Conservation (phyloP, 2,888 invertebrate genomes). For the Phorcus lineatus region DNA sequence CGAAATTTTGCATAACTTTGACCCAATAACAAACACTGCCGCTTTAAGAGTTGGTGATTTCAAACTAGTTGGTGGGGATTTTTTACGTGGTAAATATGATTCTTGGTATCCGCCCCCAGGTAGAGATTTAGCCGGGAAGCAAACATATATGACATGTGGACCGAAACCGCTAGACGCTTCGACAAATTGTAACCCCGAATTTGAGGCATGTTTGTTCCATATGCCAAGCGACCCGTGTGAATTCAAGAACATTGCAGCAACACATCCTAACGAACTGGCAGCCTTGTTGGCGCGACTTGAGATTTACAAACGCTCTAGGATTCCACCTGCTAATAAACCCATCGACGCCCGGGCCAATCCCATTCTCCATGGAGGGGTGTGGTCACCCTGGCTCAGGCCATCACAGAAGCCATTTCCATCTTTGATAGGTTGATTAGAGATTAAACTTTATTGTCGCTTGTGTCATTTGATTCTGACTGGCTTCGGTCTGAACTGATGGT, state of each 20-base stretch:
- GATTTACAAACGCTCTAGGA: constrained; percentile 81
- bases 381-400: constrained; percentile 74
- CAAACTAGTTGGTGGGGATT: constrained; percentile 58
- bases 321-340: constrained; percentile 84
- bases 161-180: constrained; percentile 56
- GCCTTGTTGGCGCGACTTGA: constrained; percentile 41
- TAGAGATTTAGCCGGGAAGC: not conserved
- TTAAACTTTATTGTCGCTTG: too few relatives aligned
- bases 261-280: not conserved
- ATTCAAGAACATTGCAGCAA: constrained; percentile 79
- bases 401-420: too few relatives aligned
- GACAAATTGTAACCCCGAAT: constrained; percentile 80
- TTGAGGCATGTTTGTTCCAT: constrained; percentile 87
- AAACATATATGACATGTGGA: constrained; percentile 47
- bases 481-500: too few relatives aligned
- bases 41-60: constrained; percentile 57
- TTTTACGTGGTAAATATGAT: constrained; percentile 43
- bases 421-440: too few relatives aligned
- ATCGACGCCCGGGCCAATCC: constrained; percentile 84
- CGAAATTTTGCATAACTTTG: constrained; percentile 77
- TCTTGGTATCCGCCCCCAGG: constrained; percentile 42
- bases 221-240: constrained; percentile 90
- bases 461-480: too few relatives aligned
- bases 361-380: constrained; percentile 85
- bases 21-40: constrained; percentile 46